These are phyloP conservation scores for Spinibarbus caldwelli DNA, from an alignment of 2,797 vertebrate species.

Conservation along the genomic window DNA sequence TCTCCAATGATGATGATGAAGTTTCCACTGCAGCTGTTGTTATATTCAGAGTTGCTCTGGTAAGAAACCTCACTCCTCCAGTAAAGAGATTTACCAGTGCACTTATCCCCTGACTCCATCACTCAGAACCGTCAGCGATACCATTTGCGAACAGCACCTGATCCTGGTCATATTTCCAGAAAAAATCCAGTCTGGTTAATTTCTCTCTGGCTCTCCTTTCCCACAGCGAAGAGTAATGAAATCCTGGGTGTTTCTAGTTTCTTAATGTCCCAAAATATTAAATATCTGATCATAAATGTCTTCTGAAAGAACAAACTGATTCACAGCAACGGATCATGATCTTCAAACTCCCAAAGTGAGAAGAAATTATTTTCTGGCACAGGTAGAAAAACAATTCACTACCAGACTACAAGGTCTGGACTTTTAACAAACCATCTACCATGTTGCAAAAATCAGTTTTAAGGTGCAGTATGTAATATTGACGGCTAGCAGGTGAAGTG, in stretches of 20 bases:
- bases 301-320: slow-evolving; percentile 7
- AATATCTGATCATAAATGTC: slow-evolving; percentile 40
- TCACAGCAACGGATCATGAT: slow-evolving; percentile 54
- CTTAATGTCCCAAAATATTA: slow-evolving; percentile 32
- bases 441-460: not conserved
- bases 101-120: slow-evolving; percentile 66
- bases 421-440: not conserved
- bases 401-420: not conserved
- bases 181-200: slow-evolving; percentile 60
- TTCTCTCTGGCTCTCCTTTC: slow-evolving; percentile 62
- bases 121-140: slow-evolving; percentile 63
- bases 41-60: slow-evolving; percentile 40
- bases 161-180: slow-evolving; percentile 67
- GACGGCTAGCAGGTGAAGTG: no score
- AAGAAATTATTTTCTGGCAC: slow-evolving; percentile 45
- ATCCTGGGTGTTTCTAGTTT: slow-evolving; percentile 49
- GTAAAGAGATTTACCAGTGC: slow-evolving; percentile 70
- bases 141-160: slow-evolving; percentile 58
- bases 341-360: slow-evolving; percentile 52
- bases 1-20: slow-evolving; percentile 39
- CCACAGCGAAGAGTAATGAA: slow-evolving; percentile 59
- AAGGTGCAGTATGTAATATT: not conserved
- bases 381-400: not conserved
- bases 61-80: slow-evolving; percentile 57
- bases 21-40: slow-evolving; percentile 59